These are phyloP conservation scores for Lasaia peninsularis DNA, from an alignment of 1,140 invertebrate genomes.

Conservation along the genomic window DNA sequence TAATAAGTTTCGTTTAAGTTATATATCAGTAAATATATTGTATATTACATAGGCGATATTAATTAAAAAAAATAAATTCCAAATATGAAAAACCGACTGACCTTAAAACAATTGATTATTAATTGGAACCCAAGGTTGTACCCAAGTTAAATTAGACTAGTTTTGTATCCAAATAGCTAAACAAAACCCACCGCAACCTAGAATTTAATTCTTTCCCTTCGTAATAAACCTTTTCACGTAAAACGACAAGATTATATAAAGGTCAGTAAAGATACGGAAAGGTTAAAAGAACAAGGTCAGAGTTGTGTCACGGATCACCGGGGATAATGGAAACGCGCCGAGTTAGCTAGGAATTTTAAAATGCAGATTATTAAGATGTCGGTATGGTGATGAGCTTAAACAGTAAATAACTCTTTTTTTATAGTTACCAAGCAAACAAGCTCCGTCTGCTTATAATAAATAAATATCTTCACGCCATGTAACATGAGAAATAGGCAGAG, in stretches of 20 bases:
- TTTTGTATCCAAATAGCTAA: neutral
- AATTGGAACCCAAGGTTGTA: neutral
- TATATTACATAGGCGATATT: too few relatives aligned
- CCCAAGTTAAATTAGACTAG: neutral
- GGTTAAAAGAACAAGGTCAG: slow-evolving; percentile 4
- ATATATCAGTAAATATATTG: too few relatives aligned
- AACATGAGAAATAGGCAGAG: too few relatives aligned
- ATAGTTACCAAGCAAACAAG: neutral
- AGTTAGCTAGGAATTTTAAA: neutral
- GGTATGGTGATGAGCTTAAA: neutral
- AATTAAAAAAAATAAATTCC: neutral
- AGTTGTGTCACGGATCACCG: neutral
- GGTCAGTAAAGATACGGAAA: neutral
- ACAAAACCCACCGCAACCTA: neutral
- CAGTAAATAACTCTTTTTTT: neutral
- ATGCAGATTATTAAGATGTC: neutral
- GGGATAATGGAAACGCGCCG: neutral
- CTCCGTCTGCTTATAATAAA: too few relatives aligned
- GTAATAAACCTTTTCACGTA: neutral
- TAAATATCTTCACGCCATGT: too few relatives aligned
- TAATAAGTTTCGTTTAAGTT: too few relatives aligned
- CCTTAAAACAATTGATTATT: neutral
- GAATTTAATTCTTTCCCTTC: neutral
- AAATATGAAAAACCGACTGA: neutral
- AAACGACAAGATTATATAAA: neutral